Evolutionary conservation across 2,888 invertebrate genomes (phyloP).

Genomic region (Apantesis nais): DNA sequence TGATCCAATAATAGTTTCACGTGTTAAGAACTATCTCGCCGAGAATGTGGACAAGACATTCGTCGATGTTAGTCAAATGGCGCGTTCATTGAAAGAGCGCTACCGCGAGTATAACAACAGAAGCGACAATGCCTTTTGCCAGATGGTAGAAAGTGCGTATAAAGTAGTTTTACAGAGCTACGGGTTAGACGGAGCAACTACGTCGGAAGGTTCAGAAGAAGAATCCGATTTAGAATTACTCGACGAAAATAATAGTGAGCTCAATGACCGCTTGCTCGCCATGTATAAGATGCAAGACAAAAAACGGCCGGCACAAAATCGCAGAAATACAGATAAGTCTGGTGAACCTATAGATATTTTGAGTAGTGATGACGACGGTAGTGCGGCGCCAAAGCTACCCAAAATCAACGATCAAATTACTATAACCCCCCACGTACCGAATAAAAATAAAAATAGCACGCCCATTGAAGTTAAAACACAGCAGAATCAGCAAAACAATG

Average conservation of each 20-base stretch:
- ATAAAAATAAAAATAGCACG: slow-evolving; percentile 62
- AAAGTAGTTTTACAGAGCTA: slow-evolving; percentile 89
- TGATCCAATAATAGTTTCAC: slow-evolving; percentile 86
- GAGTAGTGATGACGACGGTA: slow-evolving; percentile 76
- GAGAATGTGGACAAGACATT: slow-evolving; percentile 92
- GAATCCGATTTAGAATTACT: slow-evolving; percentile 90
- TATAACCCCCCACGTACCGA: slow-evolving; percentile 78
- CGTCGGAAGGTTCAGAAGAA: slow-evolving; percentile 86
- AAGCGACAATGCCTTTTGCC: slow-evolving; percentile 92
- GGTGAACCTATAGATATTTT: slow-evolving; percentile 80
- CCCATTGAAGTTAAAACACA: slow-evolving; percentile 61
- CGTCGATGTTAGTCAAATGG: slow-evolving; percentile 94
- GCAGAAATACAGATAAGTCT: slow-evolving; percentile 71
- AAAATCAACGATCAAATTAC: slow-evolving; percentile 82
- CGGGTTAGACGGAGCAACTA: slow-evolving; percentile 86
- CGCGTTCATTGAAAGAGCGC: slow-evolving; percentile 90
- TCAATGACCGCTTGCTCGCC: slow-evolving; percentile 84
- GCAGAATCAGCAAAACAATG: slow-evolving; percentile 61
- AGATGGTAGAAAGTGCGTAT: slow-evolving; percentile 91
- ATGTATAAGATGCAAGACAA: slow-evolving; percentile 83
- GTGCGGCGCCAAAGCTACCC: slow-evolving; percentile 76
- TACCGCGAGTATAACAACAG: slow-evolving; percentile 92
- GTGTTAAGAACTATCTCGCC: slow-evolving; percentile 91
- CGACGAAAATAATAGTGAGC: slow-evolving; percentile 92
- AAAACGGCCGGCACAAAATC: slow-evolving; percentile 72